A percentile compares a stretch with the other conserved stretches of the same genome.
These are phyloP conservation scores for Meriones psammophilus DNA, from an alignment of 2,797 vertebrate species.

Conservation along the genomic window DNA sequence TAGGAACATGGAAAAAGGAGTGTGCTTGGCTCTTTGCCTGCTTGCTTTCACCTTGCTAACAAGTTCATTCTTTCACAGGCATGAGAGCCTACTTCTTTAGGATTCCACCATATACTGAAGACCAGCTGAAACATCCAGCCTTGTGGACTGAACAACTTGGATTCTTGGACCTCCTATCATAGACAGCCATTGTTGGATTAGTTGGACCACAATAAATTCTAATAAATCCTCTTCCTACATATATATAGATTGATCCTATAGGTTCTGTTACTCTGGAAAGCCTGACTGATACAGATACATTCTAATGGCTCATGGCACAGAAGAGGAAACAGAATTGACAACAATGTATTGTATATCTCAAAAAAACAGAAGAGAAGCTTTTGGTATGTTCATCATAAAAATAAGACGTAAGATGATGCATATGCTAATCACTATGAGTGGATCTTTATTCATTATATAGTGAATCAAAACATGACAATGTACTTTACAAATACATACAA, in stretches of 20 bases:
- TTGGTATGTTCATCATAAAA: neutral
- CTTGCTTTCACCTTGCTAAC: neutral
- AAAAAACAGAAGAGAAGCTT: neutral
- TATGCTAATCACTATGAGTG: neutral
- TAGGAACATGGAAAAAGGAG: neutral
- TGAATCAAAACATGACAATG: neutral
- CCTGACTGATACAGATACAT: neutral
- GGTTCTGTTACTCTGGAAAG: neutral
- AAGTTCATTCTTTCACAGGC: neutral
- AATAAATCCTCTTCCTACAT: neutral
- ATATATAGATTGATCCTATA: neutral
- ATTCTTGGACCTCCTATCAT: neutral
- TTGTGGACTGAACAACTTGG: neutral
- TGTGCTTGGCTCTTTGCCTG: neutral
- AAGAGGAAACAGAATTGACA: neutral
- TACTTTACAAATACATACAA: constrained; percentile 12
- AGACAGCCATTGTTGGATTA: neutral
- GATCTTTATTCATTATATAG: neutral
- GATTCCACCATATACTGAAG: neutral
- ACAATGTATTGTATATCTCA: neutral
- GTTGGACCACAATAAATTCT: neutral
- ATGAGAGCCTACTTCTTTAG: neutral
- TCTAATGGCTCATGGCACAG: neutral
- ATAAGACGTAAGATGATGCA: neutral
- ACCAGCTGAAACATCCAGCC: neutral